phyloP scores from a whole-genome alignment of 2,888 invertebrate genomes.

The Parascotia fuliginaria region DNA sequence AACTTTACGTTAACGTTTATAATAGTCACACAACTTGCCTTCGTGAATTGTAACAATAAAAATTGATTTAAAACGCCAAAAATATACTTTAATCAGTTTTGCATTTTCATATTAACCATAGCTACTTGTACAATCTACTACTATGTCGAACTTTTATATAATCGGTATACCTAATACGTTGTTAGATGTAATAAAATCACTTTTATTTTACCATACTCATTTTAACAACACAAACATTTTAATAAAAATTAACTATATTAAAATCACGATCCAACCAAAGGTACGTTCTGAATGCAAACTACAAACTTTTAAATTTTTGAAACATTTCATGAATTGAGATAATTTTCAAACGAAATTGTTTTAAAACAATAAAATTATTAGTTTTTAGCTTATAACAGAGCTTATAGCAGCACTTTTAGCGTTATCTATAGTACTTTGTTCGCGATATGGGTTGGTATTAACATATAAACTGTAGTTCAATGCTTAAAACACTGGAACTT shows the following conservation, averaged over 20 bases:
- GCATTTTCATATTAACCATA: no score
- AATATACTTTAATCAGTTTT: no score
- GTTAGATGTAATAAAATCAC: background rate
- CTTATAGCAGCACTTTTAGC: constrained; percentile 22
- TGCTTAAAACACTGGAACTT: constrained; percentile 18
- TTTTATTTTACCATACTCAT: background rate
- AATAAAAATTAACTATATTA: background rate
- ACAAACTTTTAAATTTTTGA: constrained; percentile 5
- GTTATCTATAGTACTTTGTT: constrained; percentile 26
- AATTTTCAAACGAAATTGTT: constrained; percentile 8
- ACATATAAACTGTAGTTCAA: constrained; percentile 41
- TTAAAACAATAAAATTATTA: constrained; percentile 10
- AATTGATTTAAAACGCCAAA: no score
- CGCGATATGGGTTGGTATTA: constrained; percentile 26
- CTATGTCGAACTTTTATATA: background rate
- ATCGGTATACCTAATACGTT: background rate
- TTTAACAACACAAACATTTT: background rate
- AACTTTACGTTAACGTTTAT: no score
- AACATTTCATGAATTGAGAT: constrained; percentile 4
- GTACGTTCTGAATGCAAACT: background rate
- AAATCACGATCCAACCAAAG: background rate
- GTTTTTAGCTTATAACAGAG: constrained; percentile 16
- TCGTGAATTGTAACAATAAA: no score
- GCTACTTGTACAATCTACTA: no score
- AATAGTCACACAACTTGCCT: no score